Conservation (phyloP, 1,140 invertebrate genomes). For the Drosophila trapezifrons region DNA sequence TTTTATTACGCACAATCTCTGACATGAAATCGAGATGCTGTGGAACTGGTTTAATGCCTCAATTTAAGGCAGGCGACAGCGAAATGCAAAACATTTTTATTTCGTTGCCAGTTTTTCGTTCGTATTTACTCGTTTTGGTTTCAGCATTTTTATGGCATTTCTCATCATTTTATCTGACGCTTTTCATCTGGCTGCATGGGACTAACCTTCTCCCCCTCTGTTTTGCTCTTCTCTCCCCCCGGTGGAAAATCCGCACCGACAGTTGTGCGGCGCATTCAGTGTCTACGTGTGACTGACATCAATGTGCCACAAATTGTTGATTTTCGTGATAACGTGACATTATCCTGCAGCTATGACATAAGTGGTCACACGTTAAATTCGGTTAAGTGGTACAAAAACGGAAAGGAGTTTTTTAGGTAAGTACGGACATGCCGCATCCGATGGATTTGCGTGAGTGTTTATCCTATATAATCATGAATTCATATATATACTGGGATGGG, state of each 20-base stretch:
- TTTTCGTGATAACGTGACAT: slow-evolving; percentile 85
- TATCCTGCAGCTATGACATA: slow-evolving; percentile 86
- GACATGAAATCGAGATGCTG: slow-evolving; percentile 32
- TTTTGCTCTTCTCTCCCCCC: slow-evolving; percentile 4
- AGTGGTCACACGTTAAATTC: slow-evolving; percentile 89
- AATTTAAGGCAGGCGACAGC: slow-evolving; percentile 44
- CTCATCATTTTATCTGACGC: slow-evolving; percentile 77
- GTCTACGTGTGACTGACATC: slow-evolving; percentile 83
- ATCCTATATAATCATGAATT: slow-evolving; percentile 6
- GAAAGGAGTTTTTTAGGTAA: slow-evolving; percentile 89
- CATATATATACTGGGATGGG: neutral
- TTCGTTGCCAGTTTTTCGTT: slow-evolving; percentile 52
- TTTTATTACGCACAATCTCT: slow-evolving; percentile 51
- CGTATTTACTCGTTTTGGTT: slow-evolving; percentile 38
- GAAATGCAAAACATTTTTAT: slow-evolving; percentile 61
- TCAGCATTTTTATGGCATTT: slow-evolving; percentile 69
- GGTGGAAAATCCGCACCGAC: slow-evolving; percentile 24
- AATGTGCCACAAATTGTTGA: slow-evolving; percentile 85
- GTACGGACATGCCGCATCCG: slow-evolving; percentile 28
- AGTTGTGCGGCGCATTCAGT: slow-evolving; percentile 72
- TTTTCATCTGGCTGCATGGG: slow-evolving; percentile 45
- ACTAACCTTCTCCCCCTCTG: slow-evolving; percentile 27
- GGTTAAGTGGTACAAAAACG: slow-evolving; percentile 92
- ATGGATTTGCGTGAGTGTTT: neutral
- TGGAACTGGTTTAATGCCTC: slow-evolving; percentile 43